These are phyloP conservation scores for Chelonia mydas DNA, from an alignment of 2,797 vertebrate genomes.

Conservation along the genomic window DNA sequence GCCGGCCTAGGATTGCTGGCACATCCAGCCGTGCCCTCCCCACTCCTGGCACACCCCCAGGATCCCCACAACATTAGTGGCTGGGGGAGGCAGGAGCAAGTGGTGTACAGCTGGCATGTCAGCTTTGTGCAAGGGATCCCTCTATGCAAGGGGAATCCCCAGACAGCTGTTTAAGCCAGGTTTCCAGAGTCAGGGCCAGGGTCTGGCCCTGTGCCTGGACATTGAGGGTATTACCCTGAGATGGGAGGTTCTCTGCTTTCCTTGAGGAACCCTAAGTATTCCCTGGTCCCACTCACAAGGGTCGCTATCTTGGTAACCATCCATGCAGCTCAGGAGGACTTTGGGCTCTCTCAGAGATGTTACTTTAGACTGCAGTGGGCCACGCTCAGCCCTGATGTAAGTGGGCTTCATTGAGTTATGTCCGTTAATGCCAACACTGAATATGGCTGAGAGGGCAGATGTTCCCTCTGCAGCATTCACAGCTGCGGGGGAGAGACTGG, in stretches of 20 bases:
- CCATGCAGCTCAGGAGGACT: neutral
- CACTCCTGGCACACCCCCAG: neutral
- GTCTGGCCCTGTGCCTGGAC: rapidly evolving
- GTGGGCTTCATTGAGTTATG: neutral
- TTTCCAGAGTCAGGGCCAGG: neutral
- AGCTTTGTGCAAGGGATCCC: neutral
- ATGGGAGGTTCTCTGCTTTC: neutral
- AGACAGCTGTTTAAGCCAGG: neutral
- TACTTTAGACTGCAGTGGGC: neutral
- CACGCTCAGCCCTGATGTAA: neutral
- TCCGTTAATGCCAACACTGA: neutral
- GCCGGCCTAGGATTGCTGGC: neutral
- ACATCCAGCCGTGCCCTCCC: too few relatives aligned
- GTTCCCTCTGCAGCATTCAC: neutral
- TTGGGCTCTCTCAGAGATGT: neutral
- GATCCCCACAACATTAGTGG: neutral
- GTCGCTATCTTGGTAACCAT: neutral
- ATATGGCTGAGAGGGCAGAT: neutral
- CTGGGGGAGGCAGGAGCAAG: neutral
- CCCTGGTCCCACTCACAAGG: neutral
- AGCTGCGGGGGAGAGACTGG: neutral
- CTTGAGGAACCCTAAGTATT: rapidly evolving
- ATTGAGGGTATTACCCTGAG: rapidly evolving
- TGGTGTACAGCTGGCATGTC: neutral
- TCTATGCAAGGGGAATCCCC: neutral